Evolutionary conservation across 2,113 vertebrate genomes (phyloP).

Genomic region (Plestiodon gilberti): DNA sequence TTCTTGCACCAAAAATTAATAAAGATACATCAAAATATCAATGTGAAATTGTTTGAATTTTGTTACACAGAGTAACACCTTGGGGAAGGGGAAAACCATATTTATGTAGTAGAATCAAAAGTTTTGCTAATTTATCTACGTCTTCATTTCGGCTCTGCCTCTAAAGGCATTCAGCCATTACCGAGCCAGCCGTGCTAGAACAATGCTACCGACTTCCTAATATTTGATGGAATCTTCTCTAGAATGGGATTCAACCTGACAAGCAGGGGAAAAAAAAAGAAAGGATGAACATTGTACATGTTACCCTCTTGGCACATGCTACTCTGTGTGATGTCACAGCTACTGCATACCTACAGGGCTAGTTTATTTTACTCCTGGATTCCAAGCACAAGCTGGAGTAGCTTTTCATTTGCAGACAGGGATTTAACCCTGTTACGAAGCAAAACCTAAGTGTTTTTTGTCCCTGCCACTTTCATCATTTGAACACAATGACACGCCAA

Average conservation of each 20-base stretch:
- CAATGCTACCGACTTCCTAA: neutral
- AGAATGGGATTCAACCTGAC: neutral
- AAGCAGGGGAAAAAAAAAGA: neutral
- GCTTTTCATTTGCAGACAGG: constrained; percentile 61
- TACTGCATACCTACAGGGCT: neutral
- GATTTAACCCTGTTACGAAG: constrained; percentile 49
- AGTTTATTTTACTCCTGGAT: constrained; percentile 35
- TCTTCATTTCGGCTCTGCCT: neutral
- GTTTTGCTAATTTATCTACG: neutral
- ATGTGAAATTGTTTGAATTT: too few relatives aligned
- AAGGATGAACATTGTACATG: neutral
- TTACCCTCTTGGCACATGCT: too few relatives aligned
- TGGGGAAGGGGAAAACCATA: neutral
- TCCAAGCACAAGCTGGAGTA: constrained; percentile 54
- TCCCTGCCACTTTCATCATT: constrained; percentile 54
- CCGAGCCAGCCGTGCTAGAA: neutral
- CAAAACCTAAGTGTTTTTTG: constrained; percentile 53
- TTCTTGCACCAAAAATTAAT: too few relatives aligned
- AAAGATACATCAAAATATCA: too few relatives aligned
- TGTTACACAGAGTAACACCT: too few relatives aligned
- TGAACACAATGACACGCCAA: constrained; percentile 51
- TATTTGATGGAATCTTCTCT: neutral
- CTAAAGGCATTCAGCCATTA: neutral
- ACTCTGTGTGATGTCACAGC: neutral
- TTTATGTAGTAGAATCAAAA: too few relatives aligned